These are phyloP conservation scores for Hippasteria phrygiana DNA, from an alignment of 53 echinoderm and acorn worm species.

Conservation along the genomic window DNA sequence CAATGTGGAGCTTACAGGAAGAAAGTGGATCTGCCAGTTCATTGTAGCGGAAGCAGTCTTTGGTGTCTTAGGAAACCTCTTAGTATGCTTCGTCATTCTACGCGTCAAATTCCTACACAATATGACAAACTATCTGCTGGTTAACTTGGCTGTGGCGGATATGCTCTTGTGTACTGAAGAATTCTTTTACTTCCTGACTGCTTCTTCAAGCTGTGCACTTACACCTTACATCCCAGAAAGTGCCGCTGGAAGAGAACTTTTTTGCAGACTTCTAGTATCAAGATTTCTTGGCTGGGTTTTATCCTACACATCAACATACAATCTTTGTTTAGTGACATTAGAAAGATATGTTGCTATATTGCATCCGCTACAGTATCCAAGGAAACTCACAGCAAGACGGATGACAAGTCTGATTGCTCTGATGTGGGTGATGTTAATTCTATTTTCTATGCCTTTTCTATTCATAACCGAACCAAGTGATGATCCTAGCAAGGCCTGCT, in stretches of 20 bases:
- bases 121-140: conserved; percentile 56
- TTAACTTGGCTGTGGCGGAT: conserved; percentile 37
- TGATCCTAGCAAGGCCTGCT: background rate
- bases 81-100: conserved; percentile 52
- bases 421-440: conserved; percentile 20
- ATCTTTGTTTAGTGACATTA: conserved; percentile 46
- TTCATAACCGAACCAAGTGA: background rate
- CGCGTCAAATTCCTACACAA: conserved; percentile 23
- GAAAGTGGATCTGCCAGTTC: conserved; percentile 2
- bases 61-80: conserved; percentile 25
- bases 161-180: background rate
- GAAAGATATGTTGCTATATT: conserved; percentile 50
- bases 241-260: background rate
- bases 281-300: background rate
- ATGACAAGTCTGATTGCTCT: background rate
- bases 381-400: background rate
- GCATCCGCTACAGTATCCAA: conserved; percentile 17
- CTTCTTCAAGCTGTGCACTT: background rate
- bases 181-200: background rate
- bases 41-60: background rate
- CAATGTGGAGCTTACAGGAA: background rate
- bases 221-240: background rate
- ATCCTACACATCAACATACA: conserved; percentile 1
- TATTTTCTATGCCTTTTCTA: conserved; percentile 1
- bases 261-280: background rate